Percentiles rank a stretch among this genome's conserved stretches.
Conservation (phyloP, 2,113 vertebrate species). For the Chionis minor region DNA sequence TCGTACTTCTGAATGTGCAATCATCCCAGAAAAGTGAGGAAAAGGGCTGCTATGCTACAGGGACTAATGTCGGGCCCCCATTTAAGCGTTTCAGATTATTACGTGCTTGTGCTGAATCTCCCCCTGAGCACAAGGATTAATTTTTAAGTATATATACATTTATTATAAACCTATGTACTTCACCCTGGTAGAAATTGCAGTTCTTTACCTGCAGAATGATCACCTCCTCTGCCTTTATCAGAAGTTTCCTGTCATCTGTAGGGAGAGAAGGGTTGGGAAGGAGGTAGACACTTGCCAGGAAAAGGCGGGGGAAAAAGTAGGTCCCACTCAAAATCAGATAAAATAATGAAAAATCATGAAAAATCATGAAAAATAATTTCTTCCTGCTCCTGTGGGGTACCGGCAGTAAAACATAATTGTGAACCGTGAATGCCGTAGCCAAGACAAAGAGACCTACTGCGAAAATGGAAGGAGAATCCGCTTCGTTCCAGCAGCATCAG, state of each 20-base stretch:
- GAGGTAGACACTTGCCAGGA: neutral
- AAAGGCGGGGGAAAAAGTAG: neutral
- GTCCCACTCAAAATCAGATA: neutral
- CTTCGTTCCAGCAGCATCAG: neutral
- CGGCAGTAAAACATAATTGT: neutral
- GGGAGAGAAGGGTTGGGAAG: neutral
- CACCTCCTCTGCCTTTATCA: neutral
- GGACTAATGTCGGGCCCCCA: neutral
- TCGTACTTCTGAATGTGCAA: neutral
- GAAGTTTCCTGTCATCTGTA: neutral
- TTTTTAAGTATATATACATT: neutral
- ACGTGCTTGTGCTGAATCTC: neutral
- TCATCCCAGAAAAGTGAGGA: neutral
- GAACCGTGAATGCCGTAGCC: neutral
- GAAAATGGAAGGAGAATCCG: neutral
- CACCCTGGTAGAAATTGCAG: neutral
- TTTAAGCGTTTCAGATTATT: neutral
- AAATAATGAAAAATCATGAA: neutral
- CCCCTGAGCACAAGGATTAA: neutral
- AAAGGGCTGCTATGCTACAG: rapidly evolving
- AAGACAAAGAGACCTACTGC: neutral
- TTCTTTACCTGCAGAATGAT: neutral
- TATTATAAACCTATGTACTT: neutral
- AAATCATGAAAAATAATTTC: too few species aligned
- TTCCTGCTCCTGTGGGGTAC: neutral